Evolutionary conservation across 2,113 vertebrate species (phyloP).

Genomic region (Oenanthe oenanthe): DNA sequence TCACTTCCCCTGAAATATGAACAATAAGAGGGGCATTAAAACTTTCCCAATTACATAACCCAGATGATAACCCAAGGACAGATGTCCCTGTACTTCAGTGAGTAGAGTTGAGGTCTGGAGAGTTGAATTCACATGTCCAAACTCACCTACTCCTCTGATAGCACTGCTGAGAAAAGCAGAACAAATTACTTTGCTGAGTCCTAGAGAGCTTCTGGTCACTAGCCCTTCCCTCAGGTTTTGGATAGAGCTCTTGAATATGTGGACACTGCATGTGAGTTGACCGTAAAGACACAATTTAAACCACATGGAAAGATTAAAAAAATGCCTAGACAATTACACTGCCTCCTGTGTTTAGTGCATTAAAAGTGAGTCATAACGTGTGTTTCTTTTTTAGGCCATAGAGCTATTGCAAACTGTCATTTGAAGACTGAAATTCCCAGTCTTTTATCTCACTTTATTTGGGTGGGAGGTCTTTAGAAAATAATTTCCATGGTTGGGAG

Average conservation of each 20-base stretch:
- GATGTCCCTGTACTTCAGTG: background rate
- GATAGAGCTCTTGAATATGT: background rate
- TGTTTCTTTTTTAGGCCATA: background rate
- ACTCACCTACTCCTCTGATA: background rate
- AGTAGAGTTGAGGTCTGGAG: background rate
- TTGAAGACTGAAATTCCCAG: background rate
- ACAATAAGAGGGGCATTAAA: background rate
- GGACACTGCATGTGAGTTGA: background rate
- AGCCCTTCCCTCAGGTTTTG: background rate
- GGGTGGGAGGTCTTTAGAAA: background rate
- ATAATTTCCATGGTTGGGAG: background rate
- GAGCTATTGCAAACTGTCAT: background rate
- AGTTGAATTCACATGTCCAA: background rate
- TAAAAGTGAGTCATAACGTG: background rate
- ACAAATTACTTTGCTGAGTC: background rate
- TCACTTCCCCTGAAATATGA: background rate
- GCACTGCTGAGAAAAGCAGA: background rate
- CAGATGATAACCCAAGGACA: background rate
- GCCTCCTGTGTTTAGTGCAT: background rate
- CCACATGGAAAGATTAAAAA: background rate
- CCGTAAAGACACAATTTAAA: background rate
- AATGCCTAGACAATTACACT: background rate
- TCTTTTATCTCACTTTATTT: background rate
- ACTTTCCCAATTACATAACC: background rate
- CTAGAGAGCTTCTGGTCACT: background rate